Evolutionary conservation across 1,140 invertebrate species (phyloP), one percentile per base, ranked within the genome.

Genomic region (Leptinotarsa undecemlineata): DNA sequence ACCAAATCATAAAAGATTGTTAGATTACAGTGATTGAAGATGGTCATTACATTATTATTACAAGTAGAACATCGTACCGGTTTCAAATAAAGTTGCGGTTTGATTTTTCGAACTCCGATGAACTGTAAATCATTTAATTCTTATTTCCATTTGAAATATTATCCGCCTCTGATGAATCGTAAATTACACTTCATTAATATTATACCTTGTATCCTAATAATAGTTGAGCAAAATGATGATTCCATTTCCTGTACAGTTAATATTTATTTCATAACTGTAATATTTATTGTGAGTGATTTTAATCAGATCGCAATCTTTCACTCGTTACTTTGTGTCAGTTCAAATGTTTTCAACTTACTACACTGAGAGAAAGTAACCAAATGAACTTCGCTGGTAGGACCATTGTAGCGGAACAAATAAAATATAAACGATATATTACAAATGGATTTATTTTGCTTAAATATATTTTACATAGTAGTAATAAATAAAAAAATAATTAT

Each of bases 61-160:
- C 51, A 57, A 57, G 51, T 57, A 57, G 51, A 57, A 57, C 51
- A n/a, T 57, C 51, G n/a, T 57, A 57, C 15, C 51, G 51, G 51
- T 57, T 57, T 19, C 15, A 19, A 57, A 57, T 57, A 57, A 8
- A 17, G n/a, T 57, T 57, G 51, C 51, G n/a, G n/a, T 17, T 57
- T 57, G 51, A 57, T 57, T 57, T 57, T 57, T 57, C 51, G 4
- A 57, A 57, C 51, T 57, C 15, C 5, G n/a, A 57, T 57, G 51
- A 57, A 57, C 51, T 57, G 51, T 57, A 57, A 57, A 57, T 57
- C 51, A 57, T 57, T 57, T 14, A 19, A 57, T 57, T 57, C 17
- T 57, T 57, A 57, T 57, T 57, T 57, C 51, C n/a, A 57, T 57
- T 57, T 57, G 51, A 57, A 57, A 57, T 57, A 57, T 57, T 57